These are phyloP conservation scores for Stigmatopora argus DNA, from an alignment of 2,113 vertebrate species.

Conservation along the genomic window DNA sequence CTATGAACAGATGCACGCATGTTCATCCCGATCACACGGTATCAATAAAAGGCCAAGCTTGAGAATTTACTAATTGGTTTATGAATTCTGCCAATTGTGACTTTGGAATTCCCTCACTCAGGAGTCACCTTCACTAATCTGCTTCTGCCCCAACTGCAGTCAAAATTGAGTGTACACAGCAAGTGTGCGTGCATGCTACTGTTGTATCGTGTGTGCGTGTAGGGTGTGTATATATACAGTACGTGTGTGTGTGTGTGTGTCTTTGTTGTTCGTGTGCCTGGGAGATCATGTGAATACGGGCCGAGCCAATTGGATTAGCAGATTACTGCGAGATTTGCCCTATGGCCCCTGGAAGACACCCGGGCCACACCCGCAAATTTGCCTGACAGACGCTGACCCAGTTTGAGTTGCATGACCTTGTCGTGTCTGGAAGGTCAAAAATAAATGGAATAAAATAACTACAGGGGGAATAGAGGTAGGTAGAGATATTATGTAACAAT, in stretches of 20 bases:
- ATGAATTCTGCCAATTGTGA: slow-evolving; percentile 70
- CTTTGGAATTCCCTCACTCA: slow-evolving; percentile 53
- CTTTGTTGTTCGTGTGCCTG: slow-evolving; percentile 35
- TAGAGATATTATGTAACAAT: slow-evolving; percentile 61
- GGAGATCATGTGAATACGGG: slow-evolving; percentile 68
- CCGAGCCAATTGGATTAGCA: slow-evolving; percentile 70
- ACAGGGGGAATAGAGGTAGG: slow-evolving; percentile 62
- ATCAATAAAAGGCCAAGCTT: slow-evolving; percentile 54
- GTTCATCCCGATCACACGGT: slow-evolving; percentile 43
- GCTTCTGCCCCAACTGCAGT: slow-evolving; percentile 52
- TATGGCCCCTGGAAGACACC: slow-evolving; percentile 58
- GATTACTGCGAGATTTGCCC: slow-evolving; percentile 70
- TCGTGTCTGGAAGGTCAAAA: slow-evolving; percentile 44
- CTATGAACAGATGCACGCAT: slow-evolving; percentile 38
- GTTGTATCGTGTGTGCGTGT: background rate
- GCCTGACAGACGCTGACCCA: slow-evolving; percentile 44
- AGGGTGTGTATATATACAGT: slow-evolving; percentile 39
- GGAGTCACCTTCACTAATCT: slow-evolving; percentile 73
- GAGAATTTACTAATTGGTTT: slow-evolving; percentile 67
- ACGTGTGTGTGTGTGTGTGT: slow-evolving; percentile 17
- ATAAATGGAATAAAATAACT: slow-evolving; percentile 45
- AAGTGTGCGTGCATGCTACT: slow-evolving; percentile 10
- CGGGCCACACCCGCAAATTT: slow-evolving; percentile 56
- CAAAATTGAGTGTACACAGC: slow-evolving; percentile 15
- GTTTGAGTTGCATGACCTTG: slow-evolving; percentile 44